Evolutionary conservation across 2,888 invertebrate genomes (phyloP).

Genomic region (Drosophila lacicola): DNA sequence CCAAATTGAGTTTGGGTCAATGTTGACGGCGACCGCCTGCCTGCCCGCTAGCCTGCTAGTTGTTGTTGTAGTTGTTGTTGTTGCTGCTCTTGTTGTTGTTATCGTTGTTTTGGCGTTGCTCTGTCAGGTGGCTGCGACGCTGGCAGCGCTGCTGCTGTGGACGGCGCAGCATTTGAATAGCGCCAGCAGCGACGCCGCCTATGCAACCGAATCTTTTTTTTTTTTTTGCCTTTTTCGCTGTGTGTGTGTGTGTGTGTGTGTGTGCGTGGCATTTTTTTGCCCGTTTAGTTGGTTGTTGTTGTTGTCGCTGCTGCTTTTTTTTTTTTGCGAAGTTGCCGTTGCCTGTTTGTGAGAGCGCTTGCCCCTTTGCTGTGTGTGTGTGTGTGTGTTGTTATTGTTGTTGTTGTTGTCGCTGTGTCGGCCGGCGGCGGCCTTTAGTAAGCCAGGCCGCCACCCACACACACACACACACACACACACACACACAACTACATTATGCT

Average conservation of each 20-base stretch:
- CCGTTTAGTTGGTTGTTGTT: slow-evolving; percentile 67
- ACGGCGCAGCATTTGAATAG: slow-evolving; percentile 76
- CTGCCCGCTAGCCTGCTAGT: slow-evolving; percentile 5
- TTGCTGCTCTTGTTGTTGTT: slow-evolving; percentile 35
- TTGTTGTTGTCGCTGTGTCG: slow-evolving; percentile 59
- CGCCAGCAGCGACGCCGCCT: slow-evolving; percentile 77
- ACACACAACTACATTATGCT: slow-evolving; percentile 45
- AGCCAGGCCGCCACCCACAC: slow-evolving; percentile 68
- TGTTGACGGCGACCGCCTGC: slow-evolving; percentile 63
- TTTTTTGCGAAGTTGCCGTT: slow-evolving; percentile 62
- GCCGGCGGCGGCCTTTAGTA: slow-evolving; percentile 80
- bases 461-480: slow-evolving; percentile 36
- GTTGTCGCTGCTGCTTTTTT: slow-evolving; percentile 43
- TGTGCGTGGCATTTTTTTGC: slow-evolving; percentile 65
- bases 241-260: slow-evolving; percentile 18
- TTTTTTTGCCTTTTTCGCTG: slow-evolving; percentile 35
- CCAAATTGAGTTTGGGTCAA: slow-evolving; percentile 76
- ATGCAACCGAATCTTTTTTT: slow-evolving; percentile 77
- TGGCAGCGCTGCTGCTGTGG: slow-evolving; percentile 51
- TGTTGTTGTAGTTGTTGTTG: slow-evolving; percentile 28
- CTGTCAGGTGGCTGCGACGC: slow-evolving; percentile 75
- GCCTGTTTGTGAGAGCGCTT: slow-evolving; percentile 45
- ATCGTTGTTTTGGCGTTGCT: slow-evolving; percentile 70
- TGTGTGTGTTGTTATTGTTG: slow-evolving; percentile 37
- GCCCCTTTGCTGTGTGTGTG: slow-evolving; percentile 44